Conservation (phyloP, 2,113 vertebrate species). For the Tenebrosternarchus preto region DNA sequence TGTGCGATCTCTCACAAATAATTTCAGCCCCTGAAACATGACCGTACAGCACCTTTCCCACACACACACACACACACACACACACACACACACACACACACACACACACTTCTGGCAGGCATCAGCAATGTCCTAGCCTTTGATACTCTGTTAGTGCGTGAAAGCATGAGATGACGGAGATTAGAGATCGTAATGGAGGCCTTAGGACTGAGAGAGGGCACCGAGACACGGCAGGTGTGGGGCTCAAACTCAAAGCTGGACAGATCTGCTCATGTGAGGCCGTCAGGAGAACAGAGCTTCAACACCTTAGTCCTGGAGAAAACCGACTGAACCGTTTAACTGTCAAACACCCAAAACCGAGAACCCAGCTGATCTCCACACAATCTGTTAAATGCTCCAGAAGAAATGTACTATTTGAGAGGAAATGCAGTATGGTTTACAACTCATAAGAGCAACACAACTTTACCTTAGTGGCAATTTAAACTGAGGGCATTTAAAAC, state of each 20-base stretch:
- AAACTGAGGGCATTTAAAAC: not conserved
- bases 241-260: conserved; percentile 66
- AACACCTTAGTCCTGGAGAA: not conserved
- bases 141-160: conserved; percentile 71
- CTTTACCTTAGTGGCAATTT: not conserved
- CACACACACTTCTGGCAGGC: conserved; percentile 57
- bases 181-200: conserved; percentile 71
- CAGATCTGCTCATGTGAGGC: conserved; percentile 17
- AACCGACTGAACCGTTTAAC: not conserved
- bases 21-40: conserved; percentile 41
- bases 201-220: conserved; percentile 61
- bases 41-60: conserved; percentile 48
- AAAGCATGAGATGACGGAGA: conserved; percentile 66
- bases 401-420: not conserved
- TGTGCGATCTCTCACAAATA: conserved; percentile 23
- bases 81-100: not conserved
- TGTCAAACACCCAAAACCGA: not conserved
- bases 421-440: not conserved
- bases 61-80: conserved; percentile 35
- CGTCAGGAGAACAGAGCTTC: not conserved
- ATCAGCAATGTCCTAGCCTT: conserved; percentile 61
- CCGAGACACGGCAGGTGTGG: conserved; percentile 72
- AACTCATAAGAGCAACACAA: not conserved
- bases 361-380: not conserved
- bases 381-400: not conserved